phyloP scores from a whole-genome alignment of 2,888 invertebrate species.

The Philaethria dido region DNA sequence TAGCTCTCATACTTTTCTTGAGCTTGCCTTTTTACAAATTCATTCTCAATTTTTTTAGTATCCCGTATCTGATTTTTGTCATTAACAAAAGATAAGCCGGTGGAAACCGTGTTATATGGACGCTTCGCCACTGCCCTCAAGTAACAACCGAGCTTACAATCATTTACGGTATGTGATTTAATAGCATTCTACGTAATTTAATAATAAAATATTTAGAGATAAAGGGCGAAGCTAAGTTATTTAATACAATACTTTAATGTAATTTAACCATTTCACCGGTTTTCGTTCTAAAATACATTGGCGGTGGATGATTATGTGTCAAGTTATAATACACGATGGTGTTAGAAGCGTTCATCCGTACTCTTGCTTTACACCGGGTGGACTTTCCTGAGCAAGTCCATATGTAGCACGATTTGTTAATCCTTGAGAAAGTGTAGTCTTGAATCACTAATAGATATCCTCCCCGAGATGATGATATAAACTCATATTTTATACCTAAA shows the following conservation, averaged over 20 bases:
- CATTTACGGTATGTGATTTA: too few species aligned
- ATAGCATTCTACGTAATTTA: too few species aligned
- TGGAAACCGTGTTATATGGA: too few species aligned
- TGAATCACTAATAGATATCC: slow-evolving; percentile 41
- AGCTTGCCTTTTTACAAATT: too few species aligned
- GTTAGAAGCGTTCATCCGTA: slow-evolving; percentile 30
- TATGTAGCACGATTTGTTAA: slow-evolving; percentile 36
- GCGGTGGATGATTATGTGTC: slow-evolving; percentile 44
- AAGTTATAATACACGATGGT: slow-evolving; percentile 32
- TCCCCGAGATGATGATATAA: slow-evolving; percentile 42
- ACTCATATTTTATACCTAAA: slow-evolving; percentile 38
- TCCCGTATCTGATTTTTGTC: too few species aligned
- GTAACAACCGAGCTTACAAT: too few species aligned
- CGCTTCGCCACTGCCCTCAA: too few species aligned
- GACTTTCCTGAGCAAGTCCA: slow-evolving; percentile 47
- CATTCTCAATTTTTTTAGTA: too few species aligned
- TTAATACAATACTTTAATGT: neutral
- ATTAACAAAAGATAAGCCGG: too few species aligned
- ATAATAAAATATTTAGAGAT: too few species aligned
- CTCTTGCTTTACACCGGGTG: slow-evolving; percentile 38
- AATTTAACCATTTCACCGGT: slow-evolving; percentile 41
- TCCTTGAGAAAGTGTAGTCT: slow-evolving; percentile 45
- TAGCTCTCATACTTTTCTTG: too few species aligned
- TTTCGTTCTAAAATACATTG: slow-evolving; percentile 42
- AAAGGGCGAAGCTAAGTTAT: too few species aligned